Evolutionary conservation across 2,113 vertebrate species (phyloP), one percentile per base, ranked within the genome.

Genomic region (Aspidoscelis tigris): DNA sequence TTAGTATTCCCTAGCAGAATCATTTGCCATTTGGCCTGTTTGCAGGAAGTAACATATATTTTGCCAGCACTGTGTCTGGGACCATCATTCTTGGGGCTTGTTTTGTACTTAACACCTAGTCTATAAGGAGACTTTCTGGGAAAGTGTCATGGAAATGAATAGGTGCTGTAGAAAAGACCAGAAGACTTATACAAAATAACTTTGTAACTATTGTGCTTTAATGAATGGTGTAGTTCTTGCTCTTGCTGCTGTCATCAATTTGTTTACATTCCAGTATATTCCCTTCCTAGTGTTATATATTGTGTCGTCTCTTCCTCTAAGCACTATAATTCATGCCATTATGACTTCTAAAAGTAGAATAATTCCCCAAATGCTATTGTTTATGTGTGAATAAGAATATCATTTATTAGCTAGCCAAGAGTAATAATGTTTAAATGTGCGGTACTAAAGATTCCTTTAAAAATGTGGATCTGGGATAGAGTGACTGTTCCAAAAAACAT

Each of bases 321-420:
- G 16, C 0, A 24, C 76, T 65, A 64, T 0, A 72, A 82, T 80
- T 78, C 81, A 73, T 88, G 78, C 50, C 89, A 86, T 89, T 80
- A 83, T 65, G 79, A 65, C 73, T 84, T 74, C 81, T 89, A 89
- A 84, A 86, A 90, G 85, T 14, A 91, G 85, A 90, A 91, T 88
- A 90, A 90, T 84, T 3, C 16, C 44, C 33, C 7, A 78, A 55
- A 65, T 70, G 43, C 44, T 14, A 86, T 85, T 83, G 80, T 94
- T 94, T 92, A 94, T 86, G 90, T 87, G 85, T 85, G 58, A 93
- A 91, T 92, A 91, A 94, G 92, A 94, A 86, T 78, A 83, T 88
- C 78, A 90, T 93, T 91, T 93, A 93, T 83, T 90, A 88, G 89
- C 84, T 88, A 87, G 87, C 77, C 90, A 88, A 91, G 88, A 78